Evolutionary conservation across 2,888 invertebrate species (phyloP), one percentile per base, ranked within the genome.

Genomic region (Andrena bucephala): DNA sequence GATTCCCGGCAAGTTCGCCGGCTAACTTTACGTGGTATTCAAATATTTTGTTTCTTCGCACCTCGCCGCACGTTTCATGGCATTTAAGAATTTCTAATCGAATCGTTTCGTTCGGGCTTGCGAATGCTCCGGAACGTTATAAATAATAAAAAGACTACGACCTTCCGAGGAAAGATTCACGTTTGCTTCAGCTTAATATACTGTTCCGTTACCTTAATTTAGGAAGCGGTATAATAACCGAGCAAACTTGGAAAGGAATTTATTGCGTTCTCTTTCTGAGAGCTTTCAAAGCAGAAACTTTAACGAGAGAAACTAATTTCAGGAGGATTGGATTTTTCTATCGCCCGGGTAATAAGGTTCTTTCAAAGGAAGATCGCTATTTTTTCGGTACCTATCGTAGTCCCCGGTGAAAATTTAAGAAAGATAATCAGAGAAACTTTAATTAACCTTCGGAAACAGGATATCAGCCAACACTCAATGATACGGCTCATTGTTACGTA

Each of bases 221-320:
- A 20, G 29, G 33, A 67, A 52, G 48, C 52, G 50, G 48, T 2
- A 31, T 33, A 67, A 67, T 52, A 67, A 67, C 52, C 3, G 31
- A 24, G 2, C 8, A 33, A 67, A 24, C 33, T 33, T 52, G 2
- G 13, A 7, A 31, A 13, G 3, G 20, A 24, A 67, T 54, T 67
- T 31, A 67, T 67, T 13, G 31, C 31, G 20, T 1, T 20, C 6
- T 7, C 31, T 33, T 52, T 52, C 31, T 33, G 50, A 29, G 52
- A 67, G 33, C 10, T 24, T 50, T 52, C 33, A n/a, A 16, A 62
- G 31, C 20, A 10, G 52, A 67, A 33, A 31, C 20, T 48, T 31
- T 20, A 31, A 6, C 50, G 6, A 67, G 50, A 24, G 24, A 24
- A 57, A 57, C 57, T 57, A 27, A 10, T 57, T 10, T 16, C 42